Conservation (phyloP, 2,113 vertebrate species). For the Myocastor coypus region DNA sequence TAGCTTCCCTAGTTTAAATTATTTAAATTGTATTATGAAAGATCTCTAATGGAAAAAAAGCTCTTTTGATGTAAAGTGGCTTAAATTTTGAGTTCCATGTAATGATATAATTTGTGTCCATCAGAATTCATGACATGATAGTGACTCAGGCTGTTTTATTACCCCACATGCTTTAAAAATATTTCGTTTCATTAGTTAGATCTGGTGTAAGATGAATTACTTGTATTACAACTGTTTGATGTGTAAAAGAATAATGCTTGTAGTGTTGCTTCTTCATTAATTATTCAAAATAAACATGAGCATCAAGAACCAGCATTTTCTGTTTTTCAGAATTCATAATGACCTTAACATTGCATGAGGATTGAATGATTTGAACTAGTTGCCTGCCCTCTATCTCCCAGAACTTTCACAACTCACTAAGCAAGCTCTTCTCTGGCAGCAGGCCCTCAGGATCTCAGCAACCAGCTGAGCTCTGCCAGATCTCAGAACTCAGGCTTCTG, state of each 20-base stretch:
- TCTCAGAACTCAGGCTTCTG: neutral
- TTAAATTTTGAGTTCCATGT: neutral
- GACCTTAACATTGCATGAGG: neutral
- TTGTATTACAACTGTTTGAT: neutral
- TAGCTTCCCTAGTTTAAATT: neutral
- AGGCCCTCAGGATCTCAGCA: neutral
- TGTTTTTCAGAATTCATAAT: neutral
- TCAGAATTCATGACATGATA: neutral
- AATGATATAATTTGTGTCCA: neutral
- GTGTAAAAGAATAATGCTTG: neutral
- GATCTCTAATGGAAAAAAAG: neutral
- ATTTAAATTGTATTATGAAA: neutral
- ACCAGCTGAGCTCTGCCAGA: neutral
- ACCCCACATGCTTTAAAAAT: neutral
- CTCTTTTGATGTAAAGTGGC: neutral
- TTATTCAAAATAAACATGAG: slow-evolving; percentile 42
- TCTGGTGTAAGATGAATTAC: neutral
- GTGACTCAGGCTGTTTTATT: neutral
- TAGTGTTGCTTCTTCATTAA: neutral
- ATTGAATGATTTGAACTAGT: neutral
- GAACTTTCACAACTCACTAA: neutral
- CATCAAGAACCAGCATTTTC: neutral
- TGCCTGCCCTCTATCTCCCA: neutral
- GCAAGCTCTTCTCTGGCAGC: neutral
- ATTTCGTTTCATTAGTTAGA: neutral